Conservation (phyloP, 2,113 vertebrate genomes). For the Triplophysa dalaica region DNA sequence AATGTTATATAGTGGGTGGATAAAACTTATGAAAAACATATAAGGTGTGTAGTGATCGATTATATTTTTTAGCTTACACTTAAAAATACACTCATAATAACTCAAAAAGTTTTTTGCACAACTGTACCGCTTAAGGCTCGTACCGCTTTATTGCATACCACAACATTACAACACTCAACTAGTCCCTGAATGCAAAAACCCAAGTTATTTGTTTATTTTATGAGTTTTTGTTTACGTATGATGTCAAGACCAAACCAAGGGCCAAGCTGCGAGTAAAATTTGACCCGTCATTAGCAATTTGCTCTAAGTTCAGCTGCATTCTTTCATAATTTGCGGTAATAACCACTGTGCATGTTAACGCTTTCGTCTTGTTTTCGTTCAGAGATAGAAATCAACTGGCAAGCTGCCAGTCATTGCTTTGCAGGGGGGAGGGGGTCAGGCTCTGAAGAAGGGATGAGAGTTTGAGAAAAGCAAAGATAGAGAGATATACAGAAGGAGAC, state of each 20-base stretch:
- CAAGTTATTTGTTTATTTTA: conserved; percentile 10
- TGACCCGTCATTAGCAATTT: conserved; percentile 4
- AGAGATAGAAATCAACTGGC: conserved; percentile 28
- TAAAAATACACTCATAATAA: too few species aligned
- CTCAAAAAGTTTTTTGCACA: too few species aligned
- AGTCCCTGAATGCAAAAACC: not conserved
- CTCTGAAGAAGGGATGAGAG: conserved; percentile 22
- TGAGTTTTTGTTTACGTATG: conserved; percentile 29
- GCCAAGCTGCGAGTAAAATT: not conserved
- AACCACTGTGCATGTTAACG: conserved; percentile 11
- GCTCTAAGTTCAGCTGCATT: not conserved
- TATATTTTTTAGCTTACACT: too few species aligned
- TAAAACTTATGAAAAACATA: too few species aligned
- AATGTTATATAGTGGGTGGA: not conserved
- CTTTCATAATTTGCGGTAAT: conserved; percentile 7
- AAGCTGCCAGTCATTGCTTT: not conserved
- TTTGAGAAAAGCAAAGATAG: conserved; percentile 73
- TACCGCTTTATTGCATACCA: not conserved
- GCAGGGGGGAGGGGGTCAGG: not conserved
- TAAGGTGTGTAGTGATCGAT: too few species aligned
- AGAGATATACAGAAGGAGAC: conserved; percentile 40
- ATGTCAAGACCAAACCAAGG: not conserved
- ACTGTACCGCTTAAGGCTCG: not conserved
- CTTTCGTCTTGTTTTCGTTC: not conserved
- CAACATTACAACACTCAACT: not conserved